Evolutionary conservation across 1,140 invertebrate species (phyloP), one percentile per base, ranked within the genome.

Genomic region (Ceratoteleas bidentatus): DNA sequence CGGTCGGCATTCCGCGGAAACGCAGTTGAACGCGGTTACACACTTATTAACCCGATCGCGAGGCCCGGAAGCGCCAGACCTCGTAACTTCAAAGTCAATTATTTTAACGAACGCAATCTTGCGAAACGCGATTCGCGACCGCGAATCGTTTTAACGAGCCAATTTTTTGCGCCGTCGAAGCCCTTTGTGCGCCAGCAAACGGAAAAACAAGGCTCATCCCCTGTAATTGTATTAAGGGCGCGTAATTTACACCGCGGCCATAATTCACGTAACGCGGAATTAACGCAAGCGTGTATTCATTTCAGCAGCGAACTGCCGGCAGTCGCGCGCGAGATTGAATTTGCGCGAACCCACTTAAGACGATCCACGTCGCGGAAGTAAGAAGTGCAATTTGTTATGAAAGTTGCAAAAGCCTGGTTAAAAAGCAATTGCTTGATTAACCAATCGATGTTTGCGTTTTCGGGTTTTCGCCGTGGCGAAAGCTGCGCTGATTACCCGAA

Each of bases 351-450:
- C 34, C 53, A 68, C 62, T 76, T 68, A 58, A 65, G 61, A 60
- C 56, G 50, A 74, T 74, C 57, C 53, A 74, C 60, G 43, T 64
- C 52, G 45, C 57, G 45, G n/a, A 54, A 61, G 54, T 58, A 70
- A 53, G 57, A 60, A 53, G 10, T 52, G 47, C 68, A 56, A 56
- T 62, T 73, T 62, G n/a, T 73, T 73, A 62, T 56, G 32, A 32
- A 62, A 62, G 52, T 64, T 61, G 43, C 40, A 60, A 60, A 70
- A 60, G 60, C 52, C 15, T 24, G 24, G 24, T 24, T 24, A 24
- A 24, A 24, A 24, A 24, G 24, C 4, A 24, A 24, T 24, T 24
- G 24, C 24, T 24, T 24, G 24, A 24, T 24, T 24, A 24, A 24
- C 24, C 24, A 24, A 24, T 24, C 24, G 24, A 24, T 24, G 24